Evolutionary conservation across 1,140 invertebrate genomes (phyloP).

Genomic region (Drosophila albomicans): DNA sequence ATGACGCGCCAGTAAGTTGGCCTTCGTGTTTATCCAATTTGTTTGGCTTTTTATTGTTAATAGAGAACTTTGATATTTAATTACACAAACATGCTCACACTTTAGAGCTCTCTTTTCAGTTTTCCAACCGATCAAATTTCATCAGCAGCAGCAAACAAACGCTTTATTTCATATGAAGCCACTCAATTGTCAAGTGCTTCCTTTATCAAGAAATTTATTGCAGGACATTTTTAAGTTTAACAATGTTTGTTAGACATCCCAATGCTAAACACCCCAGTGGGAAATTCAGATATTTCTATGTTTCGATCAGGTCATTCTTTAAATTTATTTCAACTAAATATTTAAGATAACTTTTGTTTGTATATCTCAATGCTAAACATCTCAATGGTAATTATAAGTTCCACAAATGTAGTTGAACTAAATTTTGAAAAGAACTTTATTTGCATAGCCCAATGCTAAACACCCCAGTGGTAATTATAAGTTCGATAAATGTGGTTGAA

Average conservation of each 20-base stretch:
- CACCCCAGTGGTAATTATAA: too few relatives aligned
- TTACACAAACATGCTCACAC: constrained; percentile 34
- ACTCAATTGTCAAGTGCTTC: constrained; percentile 56
- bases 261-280: neutral
- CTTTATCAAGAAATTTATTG: neutral
- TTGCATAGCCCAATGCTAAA: too few relatives aligned
- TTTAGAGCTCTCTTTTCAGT: constrained; percentile 4
- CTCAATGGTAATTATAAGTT: too few relatives aligned
- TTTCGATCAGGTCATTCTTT: too few relatives aligned
- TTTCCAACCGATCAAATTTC: constrained; percentile 48
- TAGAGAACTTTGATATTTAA: constrained; percentile 55
- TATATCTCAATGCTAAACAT: neutral
- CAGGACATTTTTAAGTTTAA: too few relatives aligned
- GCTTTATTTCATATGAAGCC: constrained; percentile 25
- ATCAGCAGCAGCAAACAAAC: constrained; percentile 14
- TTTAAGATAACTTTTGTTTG: too few relatives aligned
- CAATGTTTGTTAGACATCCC: too few relatives aligned
- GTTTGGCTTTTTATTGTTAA: constrained; percentile 43
- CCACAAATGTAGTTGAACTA: too few relatives aligned
- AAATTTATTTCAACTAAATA: neutral
- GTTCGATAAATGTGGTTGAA: too few relatives aligned
- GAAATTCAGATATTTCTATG: too few relatives aligned
- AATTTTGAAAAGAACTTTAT: too few relatives aligned
- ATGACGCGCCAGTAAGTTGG: constrained; percentile 16
- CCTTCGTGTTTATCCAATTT: constrained; percentile 57